Base-by-base conservation (phyloP, 1,140 invertebrate species). In the Pseudoatta argentina region DNA sequence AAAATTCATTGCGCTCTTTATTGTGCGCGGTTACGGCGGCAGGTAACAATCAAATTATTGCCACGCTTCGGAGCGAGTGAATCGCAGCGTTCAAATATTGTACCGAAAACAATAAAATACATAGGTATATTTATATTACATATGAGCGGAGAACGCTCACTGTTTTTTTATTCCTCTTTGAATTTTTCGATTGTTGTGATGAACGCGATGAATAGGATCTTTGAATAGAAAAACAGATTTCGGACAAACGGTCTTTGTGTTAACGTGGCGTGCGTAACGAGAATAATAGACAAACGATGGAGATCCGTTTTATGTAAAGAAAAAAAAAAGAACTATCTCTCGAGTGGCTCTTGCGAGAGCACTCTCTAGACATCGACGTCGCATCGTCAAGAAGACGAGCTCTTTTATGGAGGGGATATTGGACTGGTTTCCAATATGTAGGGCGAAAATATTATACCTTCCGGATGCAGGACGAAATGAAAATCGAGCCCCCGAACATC, bases 381-480 rank as follows among this genome's bases (percentile, higher is more conserved):
- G 55, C 27, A 14, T 34, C 55, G 55, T 6, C 64, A 16, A 27
- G 78, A 53, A n/a, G 16, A 63, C 39, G 59, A 55, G 48, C 48
- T 61, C 69, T 51, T 73, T 48, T 71, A 67, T 5, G 27, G n/a
- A n/a, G 24, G 24, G 39, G 24, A 83, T 73, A 83, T 51, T 75
- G 79, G 39, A 61, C 69, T 30, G 39, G 34, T 83, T 83, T 75
- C 39, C 79, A 83, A 83, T 83, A 83, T 75, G 55, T 83, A 61
- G 69, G 18, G 39, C 69, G 79, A 75, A 73, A 75, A 75, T 83
- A 69, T 69, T 69, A 69, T 69, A 83, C 66, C 71, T 53, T 21
- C 69, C 21, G 59, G 82, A 85, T 30, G 57, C 55, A 30, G 53
- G 53, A 34, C 66, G 63, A 86, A 72, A 89, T 86, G 88, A 89